Evolutionary conservation across 2,888 invertebrate species (phyloP), one percentile per base, ranked within the genome.

Genomic region (Leptopilina drosophilae): DNA sequence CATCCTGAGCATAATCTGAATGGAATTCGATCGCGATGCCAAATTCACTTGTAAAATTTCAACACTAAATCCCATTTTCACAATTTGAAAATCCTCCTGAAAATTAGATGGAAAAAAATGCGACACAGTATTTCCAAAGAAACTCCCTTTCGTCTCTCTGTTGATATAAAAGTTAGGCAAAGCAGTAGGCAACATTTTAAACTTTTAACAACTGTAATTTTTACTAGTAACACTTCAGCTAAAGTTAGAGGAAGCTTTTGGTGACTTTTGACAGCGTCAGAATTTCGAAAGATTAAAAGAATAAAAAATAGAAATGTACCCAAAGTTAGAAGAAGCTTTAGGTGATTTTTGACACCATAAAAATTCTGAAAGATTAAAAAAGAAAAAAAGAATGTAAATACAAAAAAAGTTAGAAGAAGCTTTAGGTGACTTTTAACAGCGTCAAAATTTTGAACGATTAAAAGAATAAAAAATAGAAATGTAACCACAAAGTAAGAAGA

Each of bases 1-100:
- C 86, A 86, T 83, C 78, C 64, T 67, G 76, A 81, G 80, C 78
- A 80, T 78, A 83, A 82, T 84, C 78, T 79, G 81, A 79, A 78
- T 80, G 82, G 81, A 84, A 82, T 84, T 82, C 81, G 81, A 83
- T 82, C 83, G 78, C 65, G 82, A 83, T 80, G 84, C 82, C 84
- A 85, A 85, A 84, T 83, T 77, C 78, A 80, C 80, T 80, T 78
- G 81, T 81, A 75, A 77, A 79, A 66, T 65, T 66, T 81, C 81
- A 49, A 53, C 78, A 79, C 77, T 80, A 77, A 12, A 49, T 9
- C 12, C 77, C 79, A 81, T 79, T 81, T 80, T 81, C 67, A 79
- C 78, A 77, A 81, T 78, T 77, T 65, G 46, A 46, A 33, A 33
- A 33, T 33, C 33, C 33, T 2, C 33, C 33, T 78, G 77, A 64